These are phyloP conservation scores for Idaea aversata DNA, from an alignment of 2,888 invertebrate genomes.

Conservation along the genomic window DNA sequence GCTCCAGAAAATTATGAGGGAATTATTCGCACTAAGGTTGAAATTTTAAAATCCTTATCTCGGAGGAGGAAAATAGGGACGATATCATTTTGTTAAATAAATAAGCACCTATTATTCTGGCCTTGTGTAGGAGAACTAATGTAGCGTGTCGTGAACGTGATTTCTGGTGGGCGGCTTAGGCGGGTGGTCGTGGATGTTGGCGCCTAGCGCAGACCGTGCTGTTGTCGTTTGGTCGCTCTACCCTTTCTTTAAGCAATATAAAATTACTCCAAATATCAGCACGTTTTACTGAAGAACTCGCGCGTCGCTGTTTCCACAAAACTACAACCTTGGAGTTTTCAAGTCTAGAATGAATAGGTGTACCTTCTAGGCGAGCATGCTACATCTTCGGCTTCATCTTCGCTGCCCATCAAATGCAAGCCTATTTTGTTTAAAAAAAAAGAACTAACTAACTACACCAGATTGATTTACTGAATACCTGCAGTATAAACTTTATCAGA, in stretches of 20 bases:
- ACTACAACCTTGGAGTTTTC: no score
- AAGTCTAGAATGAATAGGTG: no score
- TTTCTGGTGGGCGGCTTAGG: slow-evolving; percentile 23
- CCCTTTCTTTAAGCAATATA: slow-evolving; percentile 53
- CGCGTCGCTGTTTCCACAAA: no score
- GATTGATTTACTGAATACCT: no score
- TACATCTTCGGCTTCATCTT: no score
- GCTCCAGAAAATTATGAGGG: slow-evolving; percentile 22
- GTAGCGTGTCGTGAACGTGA: slow-evolving; percentile 38
- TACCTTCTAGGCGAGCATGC: no score
- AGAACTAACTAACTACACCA: neutral
- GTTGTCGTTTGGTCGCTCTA: slow-evolving; percentile 30
- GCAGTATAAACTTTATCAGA: neutral
- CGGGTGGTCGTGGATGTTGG: slow-evolving; percentile 22
- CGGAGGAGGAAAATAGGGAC: slow-evolving; percentile 13
- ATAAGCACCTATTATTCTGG: slow-evolving; percentile 34
- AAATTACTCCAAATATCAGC: slow-evolving; percentile 58
- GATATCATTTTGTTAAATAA: slow-evolving; percentile 35
- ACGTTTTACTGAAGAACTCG: slow-evolving; percentile 25
- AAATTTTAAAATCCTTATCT: slow-evolving; percentile 28
- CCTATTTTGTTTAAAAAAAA: no score
- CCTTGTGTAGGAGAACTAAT: slow-evolving; percentile 39
- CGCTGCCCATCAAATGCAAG: no score
- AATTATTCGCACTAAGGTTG: slow-evolving; percentile 29
- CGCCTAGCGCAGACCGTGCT: slow-evolving; percentile 12